phyloP scores from a whole-genome alignment of 2,113 vertebrate species.

The Amblyopsis rosae region DNA sequence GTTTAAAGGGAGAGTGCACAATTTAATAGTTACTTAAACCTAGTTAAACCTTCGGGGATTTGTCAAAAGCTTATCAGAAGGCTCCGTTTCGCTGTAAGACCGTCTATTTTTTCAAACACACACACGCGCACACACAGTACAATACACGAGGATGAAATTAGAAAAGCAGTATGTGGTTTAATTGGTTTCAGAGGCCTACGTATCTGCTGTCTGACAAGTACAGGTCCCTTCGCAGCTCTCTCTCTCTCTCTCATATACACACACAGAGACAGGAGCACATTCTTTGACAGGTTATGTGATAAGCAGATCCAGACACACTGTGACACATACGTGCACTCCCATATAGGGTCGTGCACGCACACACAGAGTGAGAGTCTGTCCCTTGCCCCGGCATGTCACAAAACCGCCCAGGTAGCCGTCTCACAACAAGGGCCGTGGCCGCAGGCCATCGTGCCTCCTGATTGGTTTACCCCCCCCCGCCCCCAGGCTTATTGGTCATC shows the following conservation, averaged over 20 bases:
- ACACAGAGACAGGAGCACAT: conserved; percentile 36
- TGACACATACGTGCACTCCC: background rate
- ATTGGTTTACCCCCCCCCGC: conserved; percentile 56
- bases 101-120: background rate
- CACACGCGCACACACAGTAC: background rate
- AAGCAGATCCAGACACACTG: background rate
- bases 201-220: conserved; percentile 15
- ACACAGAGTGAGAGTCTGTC: conserved; percentile 8
- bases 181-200: conserved; percentile 37
- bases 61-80: too few species aligned
- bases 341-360: conserved; percentile 19
- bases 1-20: too few species aligned
- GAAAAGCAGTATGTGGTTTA: conserved; percentile 45
- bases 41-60: too few species aligned
- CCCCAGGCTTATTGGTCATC: conserved; percentile 48
- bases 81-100: too few species aligned
- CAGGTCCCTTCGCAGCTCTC: conserved; percentile 7
- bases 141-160: conserved; percentile 51
- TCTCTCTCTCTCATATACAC: background rate
- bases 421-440: conserved; percentile 45
- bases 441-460: conserved; percentile 27
- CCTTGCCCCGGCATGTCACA: conserved; percentile 46
- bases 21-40: too few species aligned
- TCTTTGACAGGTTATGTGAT: conserved; percentile 33
- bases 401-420: conserved; percentile 54